These are phyloP conservation scores for Ichneumoninae sp. DNA, from an alignment of 2,888 invertebrate species.

Conservation along the genomic window DNA sequence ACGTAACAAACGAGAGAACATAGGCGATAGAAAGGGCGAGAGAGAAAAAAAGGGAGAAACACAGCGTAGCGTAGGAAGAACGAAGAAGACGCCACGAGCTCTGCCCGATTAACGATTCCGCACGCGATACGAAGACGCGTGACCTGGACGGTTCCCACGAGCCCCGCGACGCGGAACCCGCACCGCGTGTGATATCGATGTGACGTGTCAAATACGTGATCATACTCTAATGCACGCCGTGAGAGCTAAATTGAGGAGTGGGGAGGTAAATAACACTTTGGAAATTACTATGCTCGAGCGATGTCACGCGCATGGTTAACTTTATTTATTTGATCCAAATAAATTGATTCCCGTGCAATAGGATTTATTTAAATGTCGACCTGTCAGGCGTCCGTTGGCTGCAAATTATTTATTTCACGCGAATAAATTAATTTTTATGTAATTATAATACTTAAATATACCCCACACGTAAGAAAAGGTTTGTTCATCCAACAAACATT, in stretches of 20 bases:
- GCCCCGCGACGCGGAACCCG: slow-evolving; percentile 77
- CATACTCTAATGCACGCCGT: slow-evolving; percentile 79
- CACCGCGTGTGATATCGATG: slow-evolving; percentile 75
- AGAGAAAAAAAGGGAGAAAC: slow-evolving; percentile 17
- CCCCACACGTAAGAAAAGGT: not conserved
- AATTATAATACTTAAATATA: no score
- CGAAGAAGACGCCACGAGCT: slow-evolving; percentile 47
- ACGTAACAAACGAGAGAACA: slow-evolving; percentile 38
- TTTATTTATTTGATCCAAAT: slow-evolving; percentile 2
- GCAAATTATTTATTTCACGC: not conserved
- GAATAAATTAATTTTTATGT: not conserved
- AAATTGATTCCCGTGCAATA: not conserved
- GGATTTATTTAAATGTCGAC: not conserved
- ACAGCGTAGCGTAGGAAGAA: slow-evolving; percentile 25
- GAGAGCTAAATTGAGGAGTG: not conserved
- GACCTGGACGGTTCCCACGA: slow-evolving; percentile 83
- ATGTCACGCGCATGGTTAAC: slow-evolving; percentile 42
- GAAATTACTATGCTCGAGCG: slow-evolving; percentile 74
- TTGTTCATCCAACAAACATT: not conserved
- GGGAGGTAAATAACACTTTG: slow-evolving; percentile 64
- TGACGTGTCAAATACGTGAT: slow-evolving; percentile 81
- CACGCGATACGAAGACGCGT: slow-evolving; percentile 80
- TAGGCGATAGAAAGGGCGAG: slow-evolving; percentile 25
- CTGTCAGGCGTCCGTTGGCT: not conserved
- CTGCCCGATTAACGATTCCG: slow-evolving; percentile 80